Conservation (phyloP, 2,888 invertebrate species). For the Caenorhabditis imperialis region DNA sequence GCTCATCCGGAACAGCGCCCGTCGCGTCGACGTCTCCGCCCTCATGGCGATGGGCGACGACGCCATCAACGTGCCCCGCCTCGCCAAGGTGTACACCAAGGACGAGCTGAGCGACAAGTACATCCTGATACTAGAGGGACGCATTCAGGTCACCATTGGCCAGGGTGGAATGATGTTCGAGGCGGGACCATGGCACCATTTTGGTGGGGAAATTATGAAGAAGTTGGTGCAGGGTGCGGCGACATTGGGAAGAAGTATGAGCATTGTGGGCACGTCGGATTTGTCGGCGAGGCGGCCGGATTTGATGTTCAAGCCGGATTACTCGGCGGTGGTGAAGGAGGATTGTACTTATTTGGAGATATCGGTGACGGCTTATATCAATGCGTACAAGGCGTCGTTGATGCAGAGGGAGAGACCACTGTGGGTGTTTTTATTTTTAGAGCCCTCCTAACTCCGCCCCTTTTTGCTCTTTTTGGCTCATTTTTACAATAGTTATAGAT, state of each 20-base stretch:
- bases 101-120: slow-evolving; percentile 85
- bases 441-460: no score
- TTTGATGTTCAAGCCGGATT: slow-evolving; percentile 69
- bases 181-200: slow-evolving; percentile 95
- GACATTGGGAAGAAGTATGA: slow-evolving; percentile 61
- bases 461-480: no score
- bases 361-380: slow-evolving; percentile 64
- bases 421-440: slow-evolving; percentile 23
- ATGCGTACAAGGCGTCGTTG: slow-evolving; percentile 67
- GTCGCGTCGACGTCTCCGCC: slow-evolving; percentile 71
- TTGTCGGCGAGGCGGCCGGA: slow-evolving; percentile 64
- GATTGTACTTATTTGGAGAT: slow-evolving; percentile 71
- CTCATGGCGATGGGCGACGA: slow-evolving; percentile 66
- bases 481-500: no score
- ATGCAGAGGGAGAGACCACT: slow-evolving; percentile 65
- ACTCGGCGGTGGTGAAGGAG: slow-evolving; percentile 61
- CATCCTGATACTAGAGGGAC: slow-evolving; percentile 90
- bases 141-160: slow-evolving; percentile 89
- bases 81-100: slow-evolving; percentile 78
- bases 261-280: slow-evolving; percentile 63
- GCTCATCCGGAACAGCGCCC: slow-evolving; percentile 61
- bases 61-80: slow-evolving; percentile 68
- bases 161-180: slow-evolving; percentile 87
- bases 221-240: slow-evolving; percentile 59
- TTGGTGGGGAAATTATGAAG: slow-evolving; percentile 82